Evolutionary conservation across 2,797 vertebrate genomes (phyloP), one percentile per base, ranked within the genome.

Genomic region (Dicrostonyx torquatus): DNA sequence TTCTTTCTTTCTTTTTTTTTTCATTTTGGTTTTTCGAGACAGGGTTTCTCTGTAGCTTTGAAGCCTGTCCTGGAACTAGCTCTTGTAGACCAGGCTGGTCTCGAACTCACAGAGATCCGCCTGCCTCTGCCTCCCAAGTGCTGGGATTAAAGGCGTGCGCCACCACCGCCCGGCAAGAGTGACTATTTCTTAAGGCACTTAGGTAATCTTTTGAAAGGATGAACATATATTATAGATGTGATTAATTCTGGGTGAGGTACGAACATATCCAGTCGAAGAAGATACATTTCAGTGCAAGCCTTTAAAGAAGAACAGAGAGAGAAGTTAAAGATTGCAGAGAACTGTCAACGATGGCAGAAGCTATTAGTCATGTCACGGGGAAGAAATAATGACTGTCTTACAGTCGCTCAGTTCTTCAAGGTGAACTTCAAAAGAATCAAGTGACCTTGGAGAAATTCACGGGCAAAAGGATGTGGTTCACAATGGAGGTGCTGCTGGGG

Each of bases 401-500:
- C 55, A 88, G 86, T 94, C 93, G 48, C 77, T 98, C 62, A 96
- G 96, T 77, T 97, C 93, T 94, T 97, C 95, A 78, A 97, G 64
- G 73, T 94, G 94, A 97, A 97, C 68, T 89, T 95, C 95, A 89
- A 91, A 97, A 97, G 96, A 84, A 50, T 90, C 95, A 97, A 94
- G 37, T 79, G 73, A 87, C 95, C 94, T 97, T 48, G 97, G 88
- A 91, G 93, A 89, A 91, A 95, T 96, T 45, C n/a, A 26, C 62
- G 95, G 78, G 53, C 97, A 91, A 40, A 88, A 40, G 34, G 82
- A 14, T 88, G 91, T 91, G 60, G 78, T 93, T 97, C 89, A 95
- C 13, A 48, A 96, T 45, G 6, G 31, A n/a, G 70, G 91, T 34
- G 75, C 6, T 0, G 55, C 94, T 91, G 90, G 92, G 55, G 73